Evolutionary conservation across 2,113 vertebrate species (phyloP).

Genomic region (Amazona vittata): DNA sequence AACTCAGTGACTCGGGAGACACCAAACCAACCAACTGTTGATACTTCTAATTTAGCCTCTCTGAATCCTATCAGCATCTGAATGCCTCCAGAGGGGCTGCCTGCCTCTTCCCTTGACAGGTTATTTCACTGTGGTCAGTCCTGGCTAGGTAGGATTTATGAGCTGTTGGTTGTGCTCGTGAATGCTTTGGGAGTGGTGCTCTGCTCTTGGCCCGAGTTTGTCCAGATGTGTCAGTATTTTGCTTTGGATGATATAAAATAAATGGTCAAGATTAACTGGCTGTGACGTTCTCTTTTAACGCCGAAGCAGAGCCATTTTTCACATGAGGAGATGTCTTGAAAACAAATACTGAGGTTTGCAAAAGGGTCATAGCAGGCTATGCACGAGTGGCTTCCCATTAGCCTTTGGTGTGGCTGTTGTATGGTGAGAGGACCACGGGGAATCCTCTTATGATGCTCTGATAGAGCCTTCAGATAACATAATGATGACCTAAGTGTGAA

Average conservation of each 20-base stretch:
- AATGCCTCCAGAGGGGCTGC: neutral
- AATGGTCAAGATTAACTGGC: conserved; percentile 57
- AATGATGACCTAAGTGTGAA: neutral
- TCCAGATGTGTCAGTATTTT: conserved; percentile 74
- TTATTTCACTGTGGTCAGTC: neutral
- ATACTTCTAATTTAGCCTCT: conserved; percentile 4
- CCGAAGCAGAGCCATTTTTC: conserved; percentile 13
- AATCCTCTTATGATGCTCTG: neutral
- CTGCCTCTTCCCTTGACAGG: neutral
- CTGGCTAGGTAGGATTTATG: conserved; percentile 46
- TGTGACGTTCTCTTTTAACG: conserved; percentile 36
- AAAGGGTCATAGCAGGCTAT: neutral
- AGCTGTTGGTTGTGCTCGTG: conserved; percentile 62
- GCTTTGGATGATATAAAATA: conserved; percentile 70
- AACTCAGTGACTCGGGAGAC: neutral
- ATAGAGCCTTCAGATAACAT: neutral
- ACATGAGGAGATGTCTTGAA: neutral
- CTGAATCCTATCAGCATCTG: neutral
- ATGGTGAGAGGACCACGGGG: neutral
- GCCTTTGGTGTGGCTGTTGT: neutral
- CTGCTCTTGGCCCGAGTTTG: conserved; percentile 56
- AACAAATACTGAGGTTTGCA: neutral
- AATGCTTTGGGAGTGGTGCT: conserved; percentile 43
- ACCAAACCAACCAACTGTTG: neutral
- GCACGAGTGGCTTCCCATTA: neutral